Evolutionary conservation across 2,113 vertebrate genomes (phyloP).

Genomic region (Oceanites oceanicus): DNA sequence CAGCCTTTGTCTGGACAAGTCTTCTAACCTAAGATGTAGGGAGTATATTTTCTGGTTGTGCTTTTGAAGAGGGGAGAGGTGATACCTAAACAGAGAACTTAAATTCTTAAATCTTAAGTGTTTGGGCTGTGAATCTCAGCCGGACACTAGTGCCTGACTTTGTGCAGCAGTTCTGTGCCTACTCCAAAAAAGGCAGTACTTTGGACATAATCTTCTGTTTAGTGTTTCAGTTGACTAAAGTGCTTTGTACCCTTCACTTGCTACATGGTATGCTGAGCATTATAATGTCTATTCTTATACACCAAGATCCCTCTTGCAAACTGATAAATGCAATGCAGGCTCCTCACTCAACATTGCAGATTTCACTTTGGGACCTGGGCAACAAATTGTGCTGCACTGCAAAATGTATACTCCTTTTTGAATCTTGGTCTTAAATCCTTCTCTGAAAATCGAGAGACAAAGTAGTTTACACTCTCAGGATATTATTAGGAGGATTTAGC

Average conservation of each 20-base stretch:
- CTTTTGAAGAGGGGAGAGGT: not conserved
- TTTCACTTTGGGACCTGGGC: not conserved
- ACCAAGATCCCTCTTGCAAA: not conserved
- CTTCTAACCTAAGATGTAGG: not conserved
- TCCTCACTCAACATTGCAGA: not conserved
- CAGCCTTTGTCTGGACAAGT: not conserved
- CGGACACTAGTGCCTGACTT: not conserved
- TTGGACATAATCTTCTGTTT: not conserved
- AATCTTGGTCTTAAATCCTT: not conserved
- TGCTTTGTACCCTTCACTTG: not conserved
- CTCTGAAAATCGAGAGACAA: not conserved
- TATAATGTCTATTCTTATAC: not conserved
- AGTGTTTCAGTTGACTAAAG: not conserved
- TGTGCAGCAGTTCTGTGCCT: not conserved
- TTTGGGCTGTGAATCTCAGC: not conserved
- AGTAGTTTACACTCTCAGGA: not conserved
- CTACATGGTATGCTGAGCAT: not conserved
- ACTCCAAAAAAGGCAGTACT: not conserved
- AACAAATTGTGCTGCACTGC: not conserved
- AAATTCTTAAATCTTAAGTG: not conserved
- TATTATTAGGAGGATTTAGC: not conserved
- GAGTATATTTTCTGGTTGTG: not conserved
- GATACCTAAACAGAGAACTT: not conserved
- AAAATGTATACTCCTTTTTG: not conserved
- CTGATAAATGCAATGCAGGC: not conserved